Evolutionary conservation across 2,113 vertebrate species (phyloP).

Genomic region (Desmodus rotundus): DNA sequence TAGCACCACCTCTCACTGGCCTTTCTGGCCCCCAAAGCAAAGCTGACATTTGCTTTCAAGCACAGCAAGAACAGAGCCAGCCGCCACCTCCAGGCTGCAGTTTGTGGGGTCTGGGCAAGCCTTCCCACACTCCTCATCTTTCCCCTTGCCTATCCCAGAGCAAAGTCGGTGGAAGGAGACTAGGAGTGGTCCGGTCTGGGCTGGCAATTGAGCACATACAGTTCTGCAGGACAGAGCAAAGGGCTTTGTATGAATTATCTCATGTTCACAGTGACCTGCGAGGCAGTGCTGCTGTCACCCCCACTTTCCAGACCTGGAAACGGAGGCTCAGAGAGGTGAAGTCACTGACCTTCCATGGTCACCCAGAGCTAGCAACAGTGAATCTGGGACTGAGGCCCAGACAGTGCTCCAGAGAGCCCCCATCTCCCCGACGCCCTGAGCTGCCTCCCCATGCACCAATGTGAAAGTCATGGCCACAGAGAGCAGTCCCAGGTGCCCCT

Average conservation of each 20-base stretch:
- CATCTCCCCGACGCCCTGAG: not conserved
- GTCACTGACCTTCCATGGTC: not conserved
- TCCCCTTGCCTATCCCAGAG: not conserved
- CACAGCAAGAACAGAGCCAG: not conserved
- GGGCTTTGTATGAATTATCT: not conserved
- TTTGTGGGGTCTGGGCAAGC: not conserved
- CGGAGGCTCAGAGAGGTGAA: not conserved
- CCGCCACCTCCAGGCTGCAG: not conserved
- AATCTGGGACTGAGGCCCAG: not conserved
- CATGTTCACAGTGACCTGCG: not conserved
- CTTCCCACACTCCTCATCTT: not conserved
- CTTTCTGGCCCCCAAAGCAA: not conserved
- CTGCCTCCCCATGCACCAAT: not conserved
- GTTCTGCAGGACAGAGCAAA: not conserved
- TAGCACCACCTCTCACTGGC: not conserved
- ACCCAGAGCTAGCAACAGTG: not conserved
- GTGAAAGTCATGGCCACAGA: not conserved
- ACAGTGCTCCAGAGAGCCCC: not conserved
- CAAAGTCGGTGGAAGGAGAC: not conserved
- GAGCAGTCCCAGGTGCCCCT: not conserved
- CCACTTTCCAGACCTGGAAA: not conserved
- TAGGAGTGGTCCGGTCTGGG: not conserved
- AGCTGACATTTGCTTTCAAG: not conserved
- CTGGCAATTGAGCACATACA: not conserved
- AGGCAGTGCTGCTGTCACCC: not conserved